A percentile compares a stretch with the other conserved stretches of the same genome.
phyloP scores from a whole-genome alignment of 2,113 vertebrate genomes.

The Ceratotherium simum region DNA sequence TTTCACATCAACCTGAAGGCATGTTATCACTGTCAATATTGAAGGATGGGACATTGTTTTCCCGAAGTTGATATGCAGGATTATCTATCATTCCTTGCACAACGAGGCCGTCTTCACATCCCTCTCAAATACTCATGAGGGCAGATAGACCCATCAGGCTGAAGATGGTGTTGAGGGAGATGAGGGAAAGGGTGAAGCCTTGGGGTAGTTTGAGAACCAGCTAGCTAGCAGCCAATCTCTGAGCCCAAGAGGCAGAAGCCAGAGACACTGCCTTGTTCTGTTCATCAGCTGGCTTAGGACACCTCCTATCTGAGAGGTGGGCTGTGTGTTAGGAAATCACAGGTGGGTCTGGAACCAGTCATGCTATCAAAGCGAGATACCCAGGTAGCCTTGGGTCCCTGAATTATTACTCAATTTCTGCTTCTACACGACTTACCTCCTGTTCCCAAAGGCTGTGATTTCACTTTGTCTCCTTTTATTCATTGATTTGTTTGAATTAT shows the following conservation, averaged over 20 bases:
- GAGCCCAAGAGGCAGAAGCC: neutral
- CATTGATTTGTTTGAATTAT: neutral
- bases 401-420: neutral
- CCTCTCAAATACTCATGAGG: neutral
- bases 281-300: neutral
- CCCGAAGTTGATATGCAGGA: neutral
- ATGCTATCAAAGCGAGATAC: neutral
- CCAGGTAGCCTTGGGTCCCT: neutral
- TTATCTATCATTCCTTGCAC: neutral
- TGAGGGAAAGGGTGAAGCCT: neutral
- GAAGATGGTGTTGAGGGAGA: neutral
- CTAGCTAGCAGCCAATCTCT: neutral
- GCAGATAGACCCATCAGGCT: neutral
- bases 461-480: neutral
- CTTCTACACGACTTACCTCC: neutral
- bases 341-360: neutral
- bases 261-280: neutral
- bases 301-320: neutral
- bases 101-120: neutral
- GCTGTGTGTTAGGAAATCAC: neutral
- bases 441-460: neutral
- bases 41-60: neutral
- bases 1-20: neutral
- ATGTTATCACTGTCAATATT: neutral
- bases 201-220: neutral